Evolutionary conservation across 1,140 invertebrate genomes (phyloP), one percentile per base, ranked within the genome.

Genomic region (Ectropis grisescens): DNA sequence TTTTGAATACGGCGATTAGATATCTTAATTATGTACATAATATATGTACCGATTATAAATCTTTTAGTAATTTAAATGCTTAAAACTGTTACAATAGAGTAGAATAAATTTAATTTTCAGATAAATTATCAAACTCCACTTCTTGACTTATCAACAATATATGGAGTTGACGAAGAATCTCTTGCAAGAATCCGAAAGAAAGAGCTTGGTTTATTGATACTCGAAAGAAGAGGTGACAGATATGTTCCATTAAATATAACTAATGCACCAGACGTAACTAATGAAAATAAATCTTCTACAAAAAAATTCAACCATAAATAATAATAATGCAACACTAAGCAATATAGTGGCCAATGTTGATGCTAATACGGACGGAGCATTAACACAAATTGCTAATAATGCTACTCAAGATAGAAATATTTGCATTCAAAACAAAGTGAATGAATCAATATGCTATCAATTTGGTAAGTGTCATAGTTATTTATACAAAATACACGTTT

Each of bases 51-150:
- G n/a, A n/a, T n/a, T n/a, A n/a, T n/a, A n/a, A n/a, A n/a, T n/a
- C n/a, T n/a, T n/a, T n/a, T n/a, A n/a, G n/a, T n/a, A n/a, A n/a
- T n/a, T n/a, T n/a, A n/a, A n/a, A n/a, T n/a, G n/a, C n/a, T n/a
- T n/a, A n/a, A n/a, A n/a, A n/a, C n/a, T n/a, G n/a, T n/a, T n/a
- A n/a, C n/a, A n/a, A n/a, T n/a, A n/a, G 3, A 8, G 16, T 8
- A 4, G 16, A 19, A 26, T 26, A 26, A 4, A 26, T 26, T 6
- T 4, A 26, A 26, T 29, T 10, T 50, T 25, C 29, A 70, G 66
- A 54, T 70, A 11, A 70, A 70, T 25, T 53, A 47, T n/a, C 67
- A 70, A 58, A 67, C 67, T 4, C 67, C 67, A 2, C 5, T 56
- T 11, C 27, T 70, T 13, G 67, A 70, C 32, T 41, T 70, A n/a